phyloP scores from a whole-genome alignment of 2,797 vertebrate species.

The Hoplostethus atlanticus region DNA sequence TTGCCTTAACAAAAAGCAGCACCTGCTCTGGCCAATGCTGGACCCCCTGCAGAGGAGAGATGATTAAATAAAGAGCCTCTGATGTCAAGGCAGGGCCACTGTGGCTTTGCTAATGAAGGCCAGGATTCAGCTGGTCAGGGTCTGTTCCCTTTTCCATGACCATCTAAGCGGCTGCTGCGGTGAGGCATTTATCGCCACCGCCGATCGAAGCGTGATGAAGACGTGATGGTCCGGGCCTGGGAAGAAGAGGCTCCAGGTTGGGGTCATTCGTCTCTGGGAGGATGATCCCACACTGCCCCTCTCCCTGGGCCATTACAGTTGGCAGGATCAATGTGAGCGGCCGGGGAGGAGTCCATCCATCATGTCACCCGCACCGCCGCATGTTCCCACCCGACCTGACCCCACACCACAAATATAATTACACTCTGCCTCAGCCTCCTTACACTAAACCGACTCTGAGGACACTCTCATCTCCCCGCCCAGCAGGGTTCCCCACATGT shows the following conservation, averaged over 20 bases:
- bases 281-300: constrained; percentile 57
- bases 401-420: constrained; percentile 64
- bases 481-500: constrained; percentile 8
- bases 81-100: constrained; percentile 81
- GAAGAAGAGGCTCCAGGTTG: constrained; percentile 34
- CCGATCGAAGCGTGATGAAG: constrained; percentile 77
- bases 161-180: constrained; percentile 59
- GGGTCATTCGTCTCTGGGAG: constrained; percentile 68
- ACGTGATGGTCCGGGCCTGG: constrained; percentile 67
- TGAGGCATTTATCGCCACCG: constrained; percentile 72
- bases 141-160: constrained; percentile 69
- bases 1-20: constrained; percentile 84
- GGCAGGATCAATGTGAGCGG: constrained; percentile 68
- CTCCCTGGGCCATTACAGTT: constrained; percentile 76
- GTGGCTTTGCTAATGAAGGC: constrained; percentile 83
- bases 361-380: constrained; percentile 59
- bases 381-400: constrained; percentile 40
- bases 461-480: constrained; percentile 42
- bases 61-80: constrained; percentile 88
- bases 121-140: constrained; percentile 78
- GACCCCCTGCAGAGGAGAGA: constrained; percentile 73
- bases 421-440: constrained; percentile 43
- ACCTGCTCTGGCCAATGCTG: constrained; percentile 64
- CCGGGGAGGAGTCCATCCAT: constrained; percentile 67
- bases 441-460: constrained; percentile 27